Percentiles rank a stretch among this genome's conserved stretches.
These are phyloP conservation scores for Pomacea maculata DNA, from an alignment of 1,140 invertebrate species.

Conservation along the genomic window DNA sequence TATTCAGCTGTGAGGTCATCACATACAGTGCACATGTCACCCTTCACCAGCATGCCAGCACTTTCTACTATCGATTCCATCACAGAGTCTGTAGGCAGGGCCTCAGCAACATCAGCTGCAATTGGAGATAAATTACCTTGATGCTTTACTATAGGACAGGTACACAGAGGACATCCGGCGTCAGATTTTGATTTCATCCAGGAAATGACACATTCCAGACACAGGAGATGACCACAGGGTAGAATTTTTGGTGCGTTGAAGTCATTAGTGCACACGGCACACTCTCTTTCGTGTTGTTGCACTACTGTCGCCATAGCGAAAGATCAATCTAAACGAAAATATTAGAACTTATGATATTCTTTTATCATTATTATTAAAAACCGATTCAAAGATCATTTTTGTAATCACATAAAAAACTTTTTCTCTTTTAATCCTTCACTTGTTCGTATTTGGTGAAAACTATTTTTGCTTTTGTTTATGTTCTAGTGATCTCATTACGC, in stretches of 20 bases:
- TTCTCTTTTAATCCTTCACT: no score
- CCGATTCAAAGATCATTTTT: no score
- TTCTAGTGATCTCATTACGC: no score
- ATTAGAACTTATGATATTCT: accelerated
- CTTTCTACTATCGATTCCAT: background rate
- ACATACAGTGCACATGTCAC: background rate
- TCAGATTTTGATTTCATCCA: background rate
- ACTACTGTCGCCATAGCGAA: no score
- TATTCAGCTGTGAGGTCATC: background rate
- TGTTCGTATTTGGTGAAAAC: no score
- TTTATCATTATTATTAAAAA: no score
- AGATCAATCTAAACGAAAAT: no score
- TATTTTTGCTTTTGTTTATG: no score
- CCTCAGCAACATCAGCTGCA: background rate
- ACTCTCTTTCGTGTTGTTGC: background rate
- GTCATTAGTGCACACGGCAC: background rate
- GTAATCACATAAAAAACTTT: no score
- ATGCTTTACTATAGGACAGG: background rate
- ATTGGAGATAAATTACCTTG: background rate
- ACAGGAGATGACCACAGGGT: conserved; percentile 19
- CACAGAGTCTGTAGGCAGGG: conserved; percentile 4
- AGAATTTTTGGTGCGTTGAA: conserved; percentile 4
- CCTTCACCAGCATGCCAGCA: background rate
- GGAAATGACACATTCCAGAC: background rate
- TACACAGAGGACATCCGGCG: background rate